A percentile compares a stretch with the other conserved stretches of the same genome.
phyloP scores from a whole-genome alignment of 2,113 vertebrate genomes.

The Catharus fuscescens region DNA sequence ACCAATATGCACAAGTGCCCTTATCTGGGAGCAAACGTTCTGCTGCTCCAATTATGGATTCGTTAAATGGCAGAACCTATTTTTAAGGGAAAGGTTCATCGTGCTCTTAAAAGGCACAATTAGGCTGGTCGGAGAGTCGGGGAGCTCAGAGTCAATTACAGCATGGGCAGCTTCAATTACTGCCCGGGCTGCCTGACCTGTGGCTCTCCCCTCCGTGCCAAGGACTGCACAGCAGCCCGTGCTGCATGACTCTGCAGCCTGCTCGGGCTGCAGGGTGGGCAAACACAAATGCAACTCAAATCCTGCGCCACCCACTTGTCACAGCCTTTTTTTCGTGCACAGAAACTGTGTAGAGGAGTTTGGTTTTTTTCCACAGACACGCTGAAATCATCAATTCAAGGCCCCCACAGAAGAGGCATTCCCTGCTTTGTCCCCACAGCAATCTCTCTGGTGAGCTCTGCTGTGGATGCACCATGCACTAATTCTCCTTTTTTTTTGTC shows the following conservation, averaged over 20 bases:
- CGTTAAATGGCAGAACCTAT: background rate
- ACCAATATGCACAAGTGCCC: background rate
- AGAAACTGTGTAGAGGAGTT: background rate
- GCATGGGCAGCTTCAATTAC: background rate
- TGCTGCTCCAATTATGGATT: background rate
- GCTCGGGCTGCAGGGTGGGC: background rate
- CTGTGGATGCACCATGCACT: rapidly evolving
- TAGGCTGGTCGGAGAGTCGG: background rate
- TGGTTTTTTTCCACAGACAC: background rate
- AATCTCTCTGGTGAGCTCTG: rapidly evolving
- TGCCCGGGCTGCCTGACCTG: background rate
- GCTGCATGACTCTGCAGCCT: background rate
- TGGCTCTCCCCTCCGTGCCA: background rate
- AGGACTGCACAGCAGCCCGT: rapidly evolving
- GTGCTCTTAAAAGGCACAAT: background rate
- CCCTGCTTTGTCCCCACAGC: rapidly evolving
- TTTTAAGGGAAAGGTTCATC: background rate
- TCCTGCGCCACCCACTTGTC: rapidly evolving
- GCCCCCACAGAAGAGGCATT: no score
- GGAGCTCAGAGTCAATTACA: background rate
- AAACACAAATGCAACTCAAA: rapidly evolving
- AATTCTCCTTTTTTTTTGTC: no score
- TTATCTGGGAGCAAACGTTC: conserved; percentile 56
- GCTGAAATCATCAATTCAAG: background rate
- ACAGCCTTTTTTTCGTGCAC: rapidly evolving